A percentile compares a stretch with the other conserved stretches of the same genome.
These are phyloP conservation scores for Eupithecia pulchellata DNA, from an alignment of 2,888 invertebrate species.

Conservation along the genomic window DNA sequence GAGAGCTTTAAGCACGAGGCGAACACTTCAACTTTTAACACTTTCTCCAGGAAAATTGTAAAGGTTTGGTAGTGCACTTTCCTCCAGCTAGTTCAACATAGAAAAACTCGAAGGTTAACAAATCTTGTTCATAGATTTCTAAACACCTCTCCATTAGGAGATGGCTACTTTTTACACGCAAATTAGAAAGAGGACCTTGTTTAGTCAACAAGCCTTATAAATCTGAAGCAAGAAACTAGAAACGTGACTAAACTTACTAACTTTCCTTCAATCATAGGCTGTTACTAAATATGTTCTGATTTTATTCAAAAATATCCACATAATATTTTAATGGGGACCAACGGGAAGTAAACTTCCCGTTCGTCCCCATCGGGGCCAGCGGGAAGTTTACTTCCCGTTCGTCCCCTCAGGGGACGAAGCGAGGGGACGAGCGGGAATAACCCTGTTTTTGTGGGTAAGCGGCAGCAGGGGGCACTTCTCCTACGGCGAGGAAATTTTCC, in stretches of 20 bases:
- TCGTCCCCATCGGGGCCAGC: too few relatives aligned
- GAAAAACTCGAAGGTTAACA: neutral
- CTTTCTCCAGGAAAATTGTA: neutral
- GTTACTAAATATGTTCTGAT: too few relatives aligned
- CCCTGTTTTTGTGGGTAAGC: neutral
- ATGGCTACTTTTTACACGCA: neutral
- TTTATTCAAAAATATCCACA: too few relatives aligned
- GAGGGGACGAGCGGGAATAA: too few relatives aligned
- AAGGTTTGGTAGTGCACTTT: neutral
- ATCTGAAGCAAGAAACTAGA: neutral
- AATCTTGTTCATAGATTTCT: neutral
- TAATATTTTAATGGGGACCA: too few relatives aligned
- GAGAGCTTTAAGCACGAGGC: too few relatives aligned
- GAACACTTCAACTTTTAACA: neutral
- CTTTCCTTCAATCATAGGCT: neutral
- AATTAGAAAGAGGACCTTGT: conserved; percentile 5
- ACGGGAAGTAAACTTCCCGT: too few relatives aligned
- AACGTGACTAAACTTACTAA: neutral
- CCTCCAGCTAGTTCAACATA: neutral
- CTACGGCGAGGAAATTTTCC: neutral
- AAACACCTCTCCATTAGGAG: neutral
- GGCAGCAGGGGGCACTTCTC: neutral
- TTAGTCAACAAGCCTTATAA: neutral
- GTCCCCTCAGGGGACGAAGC: too few relatives aligned
- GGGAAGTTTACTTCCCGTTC: too few relatives aligned